Evolutionary conservation across 2,113 vertebrate genomes (phyloP), one percentile per base, ranked within the genome.

Genomic region (Polyodon spathula): DNA sequence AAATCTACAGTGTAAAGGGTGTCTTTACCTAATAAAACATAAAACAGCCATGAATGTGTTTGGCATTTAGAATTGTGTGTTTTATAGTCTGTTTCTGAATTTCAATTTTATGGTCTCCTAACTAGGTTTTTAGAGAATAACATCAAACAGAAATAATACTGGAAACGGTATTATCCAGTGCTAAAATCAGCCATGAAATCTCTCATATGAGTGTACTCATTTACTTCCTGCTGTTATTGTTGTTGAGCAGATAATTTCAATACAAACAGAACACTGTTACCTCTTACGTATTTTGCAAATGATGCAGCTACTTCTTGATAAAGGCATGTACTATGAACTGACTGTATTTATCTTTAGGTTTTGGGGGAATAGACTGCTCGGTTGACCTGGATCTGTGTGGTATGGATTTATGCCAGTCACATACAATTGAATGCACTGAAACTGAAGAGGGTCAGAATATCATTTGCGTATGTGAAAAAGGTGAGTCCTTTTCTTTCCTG

Each of bases 1-100:
- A 78, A 85, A 85, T 86, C 75, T 67, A 61, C 43, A 53, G 66
- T 72, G 69, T 53, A 81, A 83, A 74, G 76, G 74, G 41, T 69
- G 72, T 72, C 70, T 77, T 76, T 62, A 60, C 62, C 69, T 64
- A 68, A 77, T 78, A 79, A 83, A 81, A 74, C 74, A 64, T 69
- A 71, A 65, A 76, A 63, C 68, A 44, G 48, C 59, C 63, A 68
- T 73, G 68, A 73, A 75, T 53, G 65, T 60, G 41, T 62, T 63
- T 66, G 46, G 42, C 15, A 17, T 54, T 53, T 39, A 44, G 37
- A 64, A 72, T 67, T 61, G 55, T 63, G 54, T 54, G 40, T 58
- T 59, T 70, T 56, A 44, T 43, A 48, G 14, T 63, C 57, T 8
- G 46, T 65, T 64, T 60, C 52, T 63, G 17, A 61, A 56, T 61